Conservation (phyloP, 2,113 vertebrate species). For the Eonycteris spelaea region DNA sequence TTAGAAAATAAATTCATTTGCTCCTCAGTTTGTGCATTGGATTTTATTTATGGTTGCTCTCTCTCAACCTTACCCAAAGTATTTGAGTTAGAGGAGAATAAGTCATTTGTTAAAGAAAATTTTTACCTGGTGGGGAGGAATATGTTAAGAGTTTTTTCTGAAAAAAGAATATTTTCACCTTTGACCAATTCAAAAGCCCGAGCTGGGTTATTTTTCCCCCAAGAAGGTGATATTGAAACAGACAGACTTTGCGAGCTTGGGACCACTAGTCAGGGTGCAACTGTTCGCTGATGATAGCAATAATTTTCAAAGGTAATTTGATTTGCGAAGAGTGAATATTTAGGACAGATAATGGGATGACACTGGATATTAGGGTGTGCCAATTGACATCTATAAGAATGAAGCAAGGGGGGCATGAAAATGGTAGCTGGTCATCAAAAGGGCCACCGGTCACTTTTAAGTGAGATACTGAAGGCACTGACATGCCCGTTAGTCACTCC, state of each 20-base stretch:
- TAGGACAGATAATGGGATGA: neutral
- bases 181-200: neutral
- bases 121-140: neutral
- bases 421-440: neutral
- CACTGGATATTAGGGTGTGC: neutral
- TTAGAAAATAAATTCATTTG: neutral
- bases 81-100: neutral
- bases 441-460: neutral
- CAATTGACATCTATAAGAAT: neutral
- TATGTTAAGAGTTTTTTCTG: neutral
- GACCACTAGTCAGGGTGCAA: neutral
- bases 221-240: neutral
- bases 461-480: neutral
- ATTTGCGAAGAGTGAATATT: slow-evolving; percentile 16
- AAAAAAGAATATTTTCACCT: neutral
- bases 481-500: neutral
- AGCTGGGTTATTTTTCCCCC: neutral
- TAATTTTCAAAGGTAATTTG: slow-evolving; percentile 44
- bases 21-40: neutral
- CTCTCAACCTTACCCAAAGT: neutral
- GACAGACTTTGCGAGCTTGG: neutral
- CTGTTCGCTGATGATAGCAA: neutral
- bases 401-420: neutral
- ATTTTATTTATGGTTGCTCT: neutral
- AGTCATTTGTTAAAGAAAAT: neutral